Conservation (phyloP, 2,113 vertebrate genomes). For the Pipa parva region DNA sequence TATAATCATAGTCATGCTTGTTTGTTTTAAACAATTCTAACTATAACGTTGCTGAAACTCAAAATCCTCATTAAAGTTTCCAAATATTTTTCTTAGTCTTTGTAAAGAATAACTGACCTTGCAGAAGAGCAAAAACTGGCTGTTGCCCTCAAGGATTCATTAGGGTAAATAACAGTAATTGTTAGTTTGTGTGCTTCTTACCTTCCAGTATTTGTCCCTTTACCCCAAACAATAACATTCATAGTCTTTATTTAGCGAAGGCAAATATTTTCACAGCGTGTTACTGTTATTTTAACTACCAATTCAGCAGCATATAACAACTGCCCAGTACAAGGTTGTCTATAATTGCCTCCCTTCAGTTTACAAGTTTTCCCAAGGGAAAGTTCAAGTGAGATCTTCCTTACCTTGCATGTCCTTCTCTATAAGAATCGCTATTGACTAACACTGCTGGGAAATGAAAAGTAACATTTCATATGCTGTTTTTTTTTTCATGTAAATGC, state of each 20-base stretch:
- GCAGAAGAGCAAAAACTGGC: slow-evolving; percentile 14
- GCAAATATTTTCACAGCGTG: slow-evolving; percentile 18
- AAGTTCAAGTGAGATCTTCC: slow-evolving; percentile 30
- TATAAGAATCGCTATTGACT: slow-evolving; percentile 38
- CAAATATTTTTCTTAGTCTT: slow-evolving; percentile 16
- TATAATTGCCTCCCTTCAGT: slow-evolving; percentile 47
- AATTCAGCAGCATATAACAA: slow-evolving; percentile 28
- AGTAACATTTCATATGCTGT: slow-evolving; percentile 21
- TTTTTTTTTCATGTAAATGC: slow-evolving; percentile 22
- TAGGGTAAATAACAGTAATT: slow-evolving; percentile 16
- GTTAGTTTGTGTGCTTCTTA: not conserved
- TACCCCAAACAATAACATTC: not conserved
- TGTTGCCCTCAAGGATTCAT: slow-evolving; percentile 5
- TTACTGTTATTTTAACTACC: slow-evolving; percentile 30
- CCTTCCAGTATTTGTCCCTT: slow-evolving; percentile 12
- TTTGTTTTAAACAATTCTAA: no score
- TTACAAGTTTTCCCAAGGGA: slow-evolving; percentile 34
- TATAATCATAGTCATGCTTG: no score
- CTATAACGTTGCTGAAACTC: no score
- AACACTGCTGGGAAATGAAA: slow-evolving; percentile 30
- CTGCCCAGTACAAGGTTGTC: slow-evolving; percentile 46
- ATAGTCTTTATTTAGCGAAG: slow-evolving; percentile 10
- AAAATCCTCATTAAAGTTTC: slow-evolving; percentile 22
- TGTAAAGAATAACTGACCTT: slow-evolving; percentile 20
- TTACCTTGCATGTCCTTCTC: slow-evolving; percentile 39